A percentile compares a stretch with the other conserved stretches of the same genome.
These are phyloP conservation scores for Dasyprocta punctata DNA, from an alignment of 2,113 vertebrate species.

Conservation along the genomic window DNA sequence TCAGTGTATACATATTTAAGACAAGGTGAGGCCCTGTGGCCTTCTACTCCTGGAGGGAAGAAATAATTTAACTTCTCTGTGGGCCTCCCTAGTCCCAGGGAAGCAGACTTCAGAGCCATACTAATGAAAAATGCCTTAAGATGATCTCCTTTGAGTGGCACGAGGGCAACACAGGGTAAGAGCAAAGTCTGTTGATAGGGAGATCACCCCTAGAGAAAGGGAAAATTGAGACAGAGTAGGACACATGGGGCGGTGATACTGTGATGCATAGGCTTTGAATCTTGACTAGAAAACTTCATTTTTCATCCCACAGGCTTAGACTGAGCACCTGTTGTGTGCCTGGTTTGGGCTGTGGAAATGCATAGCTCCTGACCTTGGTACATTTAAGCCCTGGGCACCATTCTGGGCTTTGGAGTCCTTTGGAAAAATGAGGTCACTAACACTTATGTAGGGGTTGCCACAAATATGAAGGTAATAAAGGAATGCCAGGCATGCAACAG, in stretches of 20 bases:
- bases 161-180: not conserved
- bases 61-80: not conserved
- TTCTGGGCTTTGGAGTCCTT: not conserved
- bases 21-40: not conserved
- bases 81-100: not conserved
- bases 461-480: not conserved
- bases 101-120: not conserved
- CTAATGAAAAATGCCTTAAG: not conserved
- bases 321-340: not conserved
- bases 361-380: not conserved
- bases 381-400: not conserved
- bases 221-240: not conserved
- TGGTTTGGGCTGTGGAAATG: not conserved
- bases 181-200: no score
- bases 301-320: not conserved
- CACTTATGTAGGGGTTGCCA: not conserved
- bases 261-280: not conserved
- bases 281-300: not conserved
- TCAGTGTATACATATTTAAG: not conserved
- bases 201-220: not conserved
- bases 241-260: not conserved
- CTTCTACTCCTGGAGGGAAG: not conserved
- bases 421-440: not conserved
- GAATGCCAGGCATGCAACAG: not conserved
- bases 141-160: not conserved